Evolutionary conservation across 2,113 vertebrate genomes (phyloP).

Genomic region (Pelobates fuscus): DNA sequence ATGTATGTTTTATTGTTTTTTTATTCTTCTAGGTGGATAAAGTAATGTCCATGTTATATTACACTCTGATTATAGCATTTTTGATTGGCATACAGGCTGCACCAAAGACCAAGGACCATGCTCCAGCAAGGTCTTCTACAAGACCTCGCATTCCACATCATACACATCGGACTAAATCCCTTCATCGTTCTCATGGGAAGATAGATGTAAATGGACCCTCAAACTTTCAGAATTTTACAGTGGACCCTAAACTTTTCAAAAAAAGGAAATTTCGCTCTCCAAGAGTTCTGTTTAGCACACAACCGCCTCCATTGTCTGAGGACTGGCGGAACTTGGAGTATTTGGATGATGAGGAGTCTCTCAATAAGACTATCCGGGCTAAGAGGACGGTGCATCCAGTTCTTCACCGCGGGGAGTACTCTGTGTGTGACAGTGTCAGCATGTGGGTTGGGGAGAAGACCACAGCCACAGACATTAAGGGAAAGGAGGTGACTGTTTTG

Average conservation of each 20-base stretch:
- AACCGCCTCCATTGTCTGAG: conserved; percentile 66
- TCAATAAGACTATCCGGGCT: conserved; percentile 72
- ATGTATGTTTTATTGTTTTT: conserved; percentile 45
- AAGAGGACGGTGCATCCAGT: conserved; percentile 74
- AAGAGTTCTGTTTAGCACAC: conserved; percentile 90
- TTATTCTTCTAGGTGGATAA: conserved; percentile 68
- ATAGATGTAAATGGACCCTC: conserved; percentile 57
- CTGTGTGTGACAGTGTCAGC: conserved; percentile 92
- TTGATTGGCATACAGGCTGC: conserved; percentile 93
- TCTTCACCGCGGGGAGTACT: conserved; percentile 91
- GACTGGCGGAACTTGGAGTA: conserved; percentile 63
- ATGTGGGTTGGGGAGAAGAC: conserved; percentile 92
- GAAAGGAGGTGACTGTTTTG: conserved; percentile 91
- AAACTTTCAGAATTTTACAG: conserved; percentile 69
- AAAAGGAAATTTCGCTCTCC: conserved; percentile 83
- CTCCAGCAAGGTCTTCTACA: conserved; percentile 67
- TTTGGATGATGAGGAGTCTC: conserved; percentile 54
- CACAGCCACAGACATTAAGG: conserved; percentile 88
- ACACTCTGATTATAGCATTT: conserved; percentile 93
- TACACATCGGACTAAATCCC: conserved; percentile 57
- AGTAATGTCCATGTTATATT: conserved; percentile 96
- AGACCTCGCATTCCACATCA: conserved; percentile 60
- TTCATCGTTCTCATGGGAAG: conserved; percentile 60
- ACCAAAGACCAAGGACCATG: conserved; percentile 84
- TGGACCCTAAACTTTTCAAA: conserved; percentile 88